Percentiles rank a stretch among this genome's conserved stretches.
These are phyloP conservation scores for Leucania comma DNA, from an alignment of 2,888 invertebrate genomes.

Conservation along the genomic window DNA sequence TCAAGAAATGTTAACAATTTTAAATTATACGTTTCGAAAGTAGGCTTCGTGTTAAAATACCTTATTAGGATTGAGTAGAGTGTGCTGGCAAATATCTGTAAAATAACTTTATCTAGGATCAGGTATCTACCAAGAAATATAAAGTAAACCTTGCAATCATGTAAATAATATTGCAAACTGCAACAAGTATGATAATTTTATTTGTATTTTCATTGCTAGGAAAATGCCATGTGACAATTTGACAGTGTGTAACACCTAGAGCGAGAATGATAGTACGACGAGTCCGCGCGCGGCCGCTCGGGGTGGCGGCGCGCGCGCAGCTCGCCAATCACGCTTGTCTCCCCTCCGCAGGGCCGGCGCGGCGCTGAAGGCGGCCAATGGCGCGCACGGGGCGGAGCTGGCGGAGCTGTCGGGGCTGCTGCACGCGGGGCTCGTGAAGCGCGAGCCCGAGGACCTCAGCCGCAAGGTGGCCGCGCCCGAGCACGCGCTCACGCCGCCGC, in stretches of 20 bases:
- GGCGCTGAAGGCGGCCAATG: conserved; percentile 92
- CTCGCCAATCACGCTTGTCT: conserved; percentile 88
- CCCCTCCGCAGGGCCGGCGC: conserved; percentile 92
- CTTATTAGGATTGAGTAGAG: conserved; percentile 48
- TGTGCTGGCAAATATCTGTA: conserved; percentile 48
- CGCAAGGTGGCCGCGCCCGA: conserved; percentile 92
- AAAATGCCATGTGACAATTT: conserved; percentile 75
- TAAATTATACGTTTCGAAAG: conserved; percentile 50
- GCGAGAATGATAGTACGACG: conserved; percentile 78
- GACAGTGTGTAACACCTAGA: conserved; percentile 74
- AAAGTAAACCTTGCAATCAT: conserved; percentile 63
- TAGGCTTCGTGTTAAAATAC: conserved; percentile 45
- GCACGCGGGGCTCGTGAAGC: conserved; percentile 93
- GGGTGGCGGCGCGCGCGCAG: conserved; percentile 83
- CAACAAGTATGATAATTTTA: conserved; percentile 75
- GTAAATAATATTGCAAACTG: conserved; percentile 67
- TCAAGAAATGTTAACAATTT: conserved; percentile 45
- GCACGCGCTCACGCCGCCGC: conserved; percentile 91
- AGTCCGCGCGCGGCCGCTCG: conserved; percentile 80
- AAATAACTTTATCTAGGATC: conserved; percentile 59
- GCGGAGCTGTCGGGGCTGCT: conserved; percentile 91
- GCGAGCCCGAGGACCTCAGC: conserved; percentile 96
- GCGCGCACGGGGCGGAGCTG: conserved; percentile 93
- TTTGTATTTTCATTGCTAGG: conserved; percentile 69
- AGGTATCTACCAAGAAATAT: conserved; percentile 55